phyloP scores from a whole-genome alignment of 2,888 invertebrate species.

The Napeogenes sylphis region DNA sequence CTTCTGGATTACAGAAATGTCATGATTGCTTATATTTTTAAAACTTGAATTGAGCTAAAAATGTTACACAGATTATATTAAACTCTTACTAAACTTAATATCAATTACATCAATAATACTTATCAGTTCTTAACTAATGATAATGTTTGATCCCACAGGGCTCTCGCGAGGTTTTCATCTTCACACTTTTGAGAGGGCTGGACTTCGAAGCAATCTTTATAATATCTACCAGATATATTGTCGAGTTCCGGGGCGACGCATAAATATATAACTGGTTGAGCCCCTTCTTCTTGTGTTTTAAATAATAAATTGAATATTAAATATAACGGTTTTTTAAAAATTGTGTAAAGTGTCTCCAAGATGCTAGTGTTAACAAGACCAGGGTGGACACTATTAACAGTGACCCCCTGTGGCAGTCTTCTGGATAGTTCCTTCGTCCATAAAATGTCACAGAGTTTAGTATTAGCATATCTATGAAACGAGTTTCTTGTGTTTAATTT shows the following conservation, averaged over 20 bases:
- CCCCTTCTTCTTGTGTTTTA: conserved; percentile 85
- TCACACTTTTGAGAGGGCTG: conserved; percentile 72
- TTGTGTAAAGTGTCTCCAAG: conserved; percentile 78
- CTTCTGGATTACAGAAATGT: no score
- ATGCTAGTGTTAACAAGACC: conserved; percentile 89
- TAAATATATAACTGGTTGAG: conserved; percentile 85
- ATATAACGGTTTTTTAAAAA: conserved; percentile 64
- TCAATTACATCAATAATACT: no score
- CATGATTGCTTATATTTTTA: no score
- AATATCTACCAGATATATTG: conserved; percentile 85
- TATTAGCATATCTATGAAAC: conserved; percentile 53
- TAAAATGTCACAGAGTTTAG: conserved; percentile 62
- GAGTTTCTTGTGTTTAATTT: conserved; percentile 8
- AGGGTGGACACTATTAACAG: conserved; percentile 89
- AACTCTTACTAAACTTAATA: no score
- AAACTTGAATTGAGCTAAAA: no score
- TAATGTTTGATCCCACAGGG: conserved; percentile 83
- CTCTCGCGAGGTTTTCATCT: conserved; percentile 82
- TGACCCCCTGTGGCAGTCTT: conserved; percentile 75
- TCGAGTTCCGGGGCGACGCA: conserved; percentile 85
- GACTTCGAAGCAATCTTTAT: conserved; percentile 83
- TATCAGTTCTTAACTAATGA: conserved; percentile 18
- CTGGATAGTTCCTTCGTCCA: conserved; percentile 63
- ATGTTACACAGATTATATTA: no score
- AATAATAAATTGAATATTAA: conserved; percentile 79